Base-by-base conservation (phyloP, 2,797 vertebrate species). In the Mionectes olivaceus region DNA sequence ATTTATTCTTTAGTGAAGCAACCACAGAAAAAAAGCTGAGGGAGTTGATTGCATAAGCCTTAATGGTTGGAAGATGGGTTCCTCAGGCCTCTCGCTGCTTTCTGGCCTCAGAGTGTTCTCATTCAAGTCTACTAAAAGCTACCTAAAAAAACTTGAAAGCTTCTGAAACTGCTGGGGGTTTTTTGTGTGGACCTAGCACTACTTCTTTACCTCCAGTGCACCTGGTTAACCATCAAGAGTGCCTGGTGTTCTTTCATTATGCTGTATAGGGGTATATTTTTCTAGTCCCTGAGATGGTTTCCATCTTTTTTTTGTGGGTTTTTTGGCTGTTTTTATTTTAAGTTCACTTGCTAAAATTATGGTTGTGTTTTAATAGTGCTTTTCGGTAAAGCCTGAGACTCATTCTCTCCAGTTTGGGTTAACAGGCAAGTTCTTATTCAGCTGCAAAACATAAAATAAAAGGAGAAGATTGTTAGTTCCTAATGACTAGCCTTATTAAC, bases 11-110 rank as follows among this genome's bases (percentile, higher is more conserved):
- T 89, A 75, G 77, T 90, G 87, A 86, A 94, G 67, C 64, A 96
- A 44, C 65, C 75, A 28, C 10, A 79, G 84, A 71, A 94, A 67
- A 93, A 79, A 75, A 80, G 56, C 65, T 33, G 87, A 91, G 69
- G 77, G 73, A 59, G 67, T 85, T 76, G 68, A 64, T 96, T 96
- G 93, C 80, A 44, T 96, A 96, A 95, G 92, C 53, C 57, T 89
- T 89, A 73, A 70, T 92, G 75, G 79, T 3, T 78, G 59, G 87
- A 95, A 95, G 63, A 86, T 81, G 73, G 43, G 37, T 75, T 95
- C 88, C 83, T 95, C 74, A 82, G 87, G 89, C 79, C n/a, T 68
- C 77, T 83, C 57, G 7, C 57, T 60, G 68, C 53, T 80, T 82
- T 63, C 33, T 88, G 77, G 18, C 49, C 44, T 75, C 77, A 44